phyloP scores from a whole-genome alignment of 2,888 invertebrate species.

The Melipona bicolor region DNA sequence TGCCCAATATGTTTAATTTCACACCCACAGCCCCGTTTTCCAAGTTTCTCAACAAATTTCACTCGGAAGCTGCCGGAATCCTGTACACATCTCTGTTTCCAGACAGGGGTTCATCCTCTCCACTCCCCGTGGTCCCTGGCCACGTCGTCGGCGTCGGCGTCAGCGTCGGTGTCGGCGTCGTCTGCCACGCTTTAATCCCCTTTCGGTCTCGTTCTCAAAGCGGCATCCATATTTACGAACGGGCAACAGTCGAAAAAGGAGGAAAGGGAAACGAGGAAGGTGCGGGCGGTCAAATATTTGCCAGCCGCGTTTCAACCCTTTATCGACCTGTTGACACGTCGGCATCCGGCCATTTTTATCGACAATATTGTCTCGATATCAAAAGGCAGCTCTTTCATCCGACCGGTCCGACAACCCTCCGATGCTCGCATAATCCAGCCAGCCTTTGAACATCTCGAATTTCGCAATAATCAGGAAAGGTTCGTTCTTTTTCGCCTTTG shows the following conservation, averaged over 20 bases:
- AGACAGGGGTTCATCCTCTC: not conserved
- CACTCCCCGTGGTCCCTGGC: not conserved
- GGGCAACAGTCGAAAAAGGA: slow-evolving; percentile 54
- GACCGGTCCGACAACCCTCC: not conserved
- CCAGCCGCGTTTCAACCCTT: slow-evolving; percentile 66
- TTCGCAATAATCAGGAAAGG: slow-evolving; percentile 48
- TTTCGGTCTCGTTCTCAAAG: slow-evolving; percentile 62
- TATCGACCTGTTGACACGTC: slow-evolving; percentile 74
- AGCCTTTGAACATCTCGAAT: slow-evolving; percentile 43
- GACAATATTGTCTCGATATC: slow-evolving; percentile 73
- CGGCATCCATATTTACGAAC: slow-evolving; percentile 71
- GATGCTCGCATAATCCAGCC: slow-evolving; percentile 47
- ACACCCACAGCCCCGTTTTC: not conserved
- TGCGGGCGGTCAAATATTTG: slow-evolving; percentile 73
- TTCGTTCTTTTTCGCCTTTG: not conserved
- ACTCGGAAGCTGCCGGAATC: not conserved
- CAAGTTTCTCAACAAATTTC: slow-evolving; percentile 6
- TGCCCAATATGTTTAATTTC: slow-evolving; percentile 19
- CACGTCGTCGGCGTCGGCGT: not conserved
- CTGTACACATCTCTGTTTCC: not conserved
- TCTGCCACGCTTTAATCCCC: slow-evolving; percentile 49
- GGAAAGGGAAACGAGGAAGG: slow-evolving; percentile 43
- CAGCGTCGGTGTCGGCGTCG: not conserved
- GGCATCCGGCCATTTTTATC: slow-evolving; percentile 71
- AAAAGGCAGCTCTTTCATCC: slow-evolving; percentile 28